Conservation (phyloP, 1,140 invertebrate species). For the Pogonus chalceus region DNA sequence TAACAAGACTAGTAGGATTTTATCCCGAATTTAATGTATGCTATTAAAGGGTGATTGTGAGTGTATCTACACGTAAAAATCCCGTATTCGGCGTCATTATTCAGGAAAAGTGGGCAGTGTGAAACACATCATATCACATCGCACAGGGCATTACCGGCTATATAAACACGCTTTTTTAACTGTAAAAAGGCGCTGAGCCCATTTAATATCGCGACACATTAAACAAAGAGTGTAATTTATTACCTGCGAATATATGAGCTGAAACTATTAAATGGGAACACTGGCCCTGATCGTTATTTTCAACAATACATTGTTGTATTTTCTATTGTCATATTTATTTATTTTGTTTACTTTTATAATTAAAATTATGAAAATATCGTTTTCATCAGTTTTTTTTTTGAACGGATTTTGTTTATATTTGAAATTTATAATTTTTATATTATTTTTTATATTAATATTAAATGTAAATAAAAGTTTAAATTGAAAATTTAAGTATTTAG, state of each 20-base stretch:
- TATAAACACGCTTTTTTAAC: not conserved
- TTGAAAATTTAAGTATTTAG: too few relatives aligned
- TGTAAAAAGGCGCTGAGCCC: not conserved
- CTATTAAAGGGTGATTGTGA: too few relatives aligned
- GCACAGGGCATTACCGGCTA: not conserved
- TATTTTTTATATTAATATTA: too few relatives aligned
- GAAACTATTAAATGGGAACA: not conserved
- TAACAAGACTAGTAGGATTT: too few relatives aligned
- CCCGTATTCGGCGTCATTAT: not conserved
- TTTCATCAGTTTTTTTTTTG: too few relatives aligned
- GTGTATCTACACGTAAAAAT: not conserved
- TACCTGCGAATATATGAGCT: not conserved
- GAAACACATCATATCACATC: not conserved
- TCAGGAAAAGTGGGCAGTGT: not conserved
- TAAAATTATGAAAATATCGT: too few relatives aligned
- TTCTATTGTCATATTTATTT: too few relatives aligned
- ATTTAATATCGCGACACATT: conserved; percentile 5
- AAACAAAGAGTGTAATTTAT: conserved; percentile 6
- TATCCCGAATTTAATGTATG: not conserved
- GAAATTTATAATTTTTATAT: too few relatives aligned
- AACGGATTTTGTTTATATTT: too few relatives aligned
- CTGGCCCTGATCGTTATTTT: not conserved
- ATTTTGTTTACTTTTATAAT: too few relatives aligned
- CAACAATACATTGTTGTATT: not conserved
- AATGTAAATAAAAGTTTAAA: too few relatives aligned